Percentiles rank a stretch among this genome's conserved stretches.
These are phyloP conservation scores for Blastobasis lacticolella DNA, from an alignment of 2,888 invertebrate species.

Conservation along the genomic window DNA sequence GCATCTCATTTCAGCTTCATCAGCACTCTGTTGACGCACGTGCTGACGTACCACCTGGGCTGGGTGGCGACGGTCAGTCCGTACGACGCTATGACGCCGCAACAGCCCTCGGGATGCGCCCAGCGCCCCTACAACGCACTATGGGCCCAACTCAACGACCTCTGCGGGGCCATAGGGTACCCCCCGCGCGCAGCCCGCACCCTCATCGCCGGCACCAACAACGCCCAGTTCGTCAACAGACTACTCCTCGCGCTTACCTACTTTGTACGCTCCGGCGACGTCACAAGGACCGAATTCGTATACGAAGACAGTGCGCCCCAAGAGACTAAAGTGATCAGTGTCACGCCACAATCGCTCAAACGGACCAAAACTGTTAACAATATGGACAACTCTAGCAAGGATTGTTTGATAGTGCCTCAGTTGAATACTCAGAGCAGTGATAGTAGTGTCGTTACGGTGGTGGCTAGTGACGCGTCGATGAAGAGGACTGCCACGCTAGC, in stretches of 20 bases:
- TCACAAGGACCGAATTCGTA: slow-evolving; percentile 67
- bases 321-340: slow-evolving; percentile 45
- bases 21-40: slow-evolving; percentile 90
- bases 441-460: slow-evolving; percentile 46
- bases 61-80: slow-evolving; percentile 89
- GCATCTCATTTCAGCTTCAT: slow-evolving; percentile 82
- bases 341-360: slow-evolving; percentile 21
- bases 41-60: slow-evolving; percentile 91
- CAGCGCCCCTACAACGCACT: slow-evolving; percentile 85
- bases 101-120: slow-evolving; percentile 49
- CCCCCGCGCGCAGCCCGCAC: slow-evolving; percentile 86
- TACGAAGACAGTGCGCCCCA: slow-evolving; percentile 42
- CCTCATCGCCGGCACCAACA: slow-evolving; percentile 81
- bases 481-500: slow-evolving; percentile 50
- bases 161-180: slow-evolving; percentile 88
- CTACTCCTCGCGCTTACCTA: slow-evolving; percentile 88
- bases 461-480: slow-evolving; percentile 42
- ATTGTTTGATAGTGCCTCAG: slow-evolving; percentile 31
- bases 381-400: slow-evolving; percentile 18
- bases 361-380: slow-evolving; percentile 26
- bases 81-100: slow-evolving; percentile 48
- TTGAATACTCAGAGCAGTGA: slow-evolving; percentile 46
- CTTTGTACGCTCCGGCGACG: slow-evolving; percentile 87
- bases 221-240: slow-evolving; percentile 79
- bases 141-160: slow-evolving; percentile 91